phyloP scores from a whole-genome alignment of 1,140 invertebrate species.

The Procambarus clarkii region DNA sequence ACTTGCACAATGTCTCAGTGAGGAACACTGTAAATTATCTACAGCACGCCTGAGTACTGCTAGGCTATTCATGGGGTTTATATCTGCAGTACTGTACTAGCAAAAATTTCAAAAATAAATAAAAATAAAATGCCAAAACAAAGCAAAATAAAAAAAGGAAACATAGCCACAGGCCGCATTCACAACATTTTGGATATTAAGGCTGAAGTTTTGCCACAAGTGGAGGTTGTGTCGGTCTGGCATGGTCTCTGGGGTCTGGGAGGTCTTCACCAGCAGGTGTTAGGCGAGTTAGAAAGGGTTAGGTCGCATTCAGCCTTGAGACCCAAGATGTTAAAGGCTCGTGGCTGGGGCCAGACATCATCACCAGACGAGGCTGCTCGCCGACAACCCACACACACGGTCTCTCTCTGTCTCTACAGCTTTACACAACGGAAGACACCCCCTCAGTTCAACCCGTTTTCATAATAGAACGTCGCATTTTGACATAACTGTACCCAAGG shows the following conservation, averaged over 20 bases:
- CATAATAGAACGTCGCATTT: too few species aligned
- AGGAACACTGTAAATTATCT: slow-evolving; percentile 25
- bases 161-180: slow-evolving; percentile 23
- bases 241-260: not conserved
- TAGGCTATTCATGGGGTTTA: not conserved
- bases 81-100: not conserved
- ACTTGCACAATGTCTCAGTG: too few species aligned
- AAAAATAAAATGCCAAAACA: not conserved
- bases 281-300: not conserved
- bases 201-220: slow-evolving; percentile 32
- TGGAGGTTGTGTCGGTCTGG: slow-evolving; percentile 18
- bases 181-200: slow-evolving; percentile 55
- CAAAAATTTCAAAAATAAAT: slow-evolving; percentile 5
- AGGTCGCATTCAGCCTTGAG: slow-evolving; percentile 46
- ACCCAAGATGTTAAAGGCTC: slow-evolving; percentile 52
- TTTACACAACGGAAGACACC: too few species aligned
- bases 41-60: slow-evolving; percentile 14
- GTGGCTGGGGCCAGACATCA: slow-evolving; percentile 13
- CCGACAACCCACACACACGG: too few species aligned
- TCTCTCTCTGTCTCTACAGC: too few species aligned
- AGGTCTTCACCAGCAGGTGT: slow-evolving; percentile 13
- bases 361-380: not conserved
- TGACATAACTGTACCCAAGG: too few species aligned
- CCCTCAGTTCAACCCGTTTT: too few species aligned
- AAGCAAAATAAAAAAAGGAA: slow-evolving; percentile 6